Evolutionary conservation across 1,140 invertebrate species (phyloP).

Genomic region (Teleogryllus occipitalis): DNA sequence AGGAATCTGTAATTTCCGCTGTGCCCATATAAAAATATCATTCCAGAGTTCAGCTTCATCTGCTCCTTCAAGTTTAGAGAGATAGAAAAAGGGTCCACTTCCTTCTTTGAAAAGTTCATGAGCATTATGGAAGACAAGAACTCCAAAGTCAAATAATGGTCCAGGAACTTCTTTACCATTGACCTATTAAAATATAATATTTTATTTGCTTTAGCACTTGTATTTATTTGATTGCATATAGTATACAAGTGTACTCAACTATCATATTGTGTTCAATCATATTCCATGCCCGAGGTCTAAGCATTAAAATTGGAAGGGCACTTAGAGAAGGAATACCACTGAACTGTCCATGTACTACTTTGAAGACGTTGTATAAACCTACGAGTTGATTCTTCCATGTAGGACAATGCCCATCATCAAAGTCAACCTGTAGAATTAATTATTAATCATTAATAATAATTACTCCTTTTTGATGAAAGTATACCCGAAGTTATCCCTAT

Average conservation of each 20-base stretch:
- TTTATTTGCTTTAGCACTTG: no score
- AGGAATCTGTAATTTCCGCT: conserved; percentile 46
- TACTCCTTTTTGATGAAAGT: not conserved
- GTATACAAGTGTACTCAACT: conserved; percentile 30
- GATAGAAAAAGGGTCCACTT: conserved; percentile 56
- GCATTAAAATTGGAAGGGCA: conserved; percentile 50
- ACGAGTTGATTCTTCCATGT: conserved; percentile 59
- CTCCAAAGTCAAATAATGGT: conserved; percentile 57
- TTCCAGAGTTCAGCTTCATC: conserved; percentile 60
- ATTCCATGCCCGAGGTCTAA: conserved; percentile 65
- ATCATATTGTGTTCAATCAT: conserved; percentile 62
- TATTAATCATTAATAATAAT: not conserved
- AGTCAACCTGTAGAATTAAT: conserved; percentile 42
- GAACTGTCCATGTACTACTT: conserved; percentile 46
- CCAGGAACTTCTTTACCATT: conserved; percentile 56
- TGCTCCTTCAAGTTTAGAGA: conserved; percentile 58
- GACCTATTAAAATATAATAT: conserved; percentile 35
- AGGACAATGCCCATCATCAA: conserved; percentile 66
- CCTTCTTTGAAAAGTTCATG: conserved; percentile 40
- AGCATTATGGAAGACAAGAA: conserved; percentile 58
- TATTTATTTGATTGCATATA: no score
- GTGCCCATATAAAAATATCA: conserved; percentile 60
- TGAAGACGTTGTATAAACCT: conserved; percentile 53
- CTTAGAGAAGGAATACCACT: conserved; percentile 41
- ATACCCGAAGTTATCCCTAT: not conserved